Evolutionary conservation across 2,797 vertebrate species (phyloP), one percentile per base, ranked within the genome.

Genomic region (Manis crassicaudata): DNA sequence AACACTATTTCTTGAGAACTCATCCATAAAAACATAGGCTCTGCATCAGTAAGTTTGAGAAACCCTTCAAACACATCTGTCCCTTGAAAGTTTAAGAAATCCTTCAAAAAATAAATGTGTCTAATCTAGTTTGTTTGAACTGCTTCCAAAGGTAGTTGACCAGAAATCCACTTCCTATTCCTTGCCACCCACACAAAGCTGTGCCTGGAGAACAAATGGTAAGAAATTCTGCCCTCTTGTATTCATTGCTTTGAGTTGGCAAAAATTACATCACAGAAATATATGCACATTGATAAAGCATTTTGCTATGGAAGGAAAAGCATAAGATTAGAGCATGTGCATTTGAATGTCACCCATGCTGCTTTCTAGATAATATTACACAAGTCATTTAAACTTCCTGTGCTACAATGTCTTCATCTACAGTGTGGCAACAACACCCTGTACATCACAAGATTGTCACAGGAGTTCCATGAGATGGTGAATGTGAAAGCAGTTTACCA

Each of bases 381-480:
- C 12, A 92, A 35, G 11, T 62, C 29, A 85, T 32, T 93, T 68
- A 87, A 46, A 17, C 27, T 87, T 21, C 37, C 9, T 32, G 7
- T 83, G 6, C 40, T 7, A 54, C 56, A 72, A 11, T 75, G 54
- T 92, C 83, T 89, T 62, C 37, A 81, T 77, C 37, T 52, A 6
- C 86, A 29, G 77, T 25, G 37, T 72, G 8, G 7, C 70, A 21
- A 54, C 7, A 84, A 82, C 3, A 86, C 0, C 13, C 17, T 87
- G 76, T 37, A 32, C 7, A 63, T 81, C 37, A 20, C 6, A 40
- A 77, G 63, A 13, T 67, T 92, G 3, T 93, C n/a, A 32, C 12
- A 83, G 76, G 37, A 93, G 88, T 75, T 81, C 58, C 18, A 68
- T 52, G 23, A 87, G 52, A 97, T 70, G 10, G 68, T 63, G 72